Percentiles rank a stretch among this genome's conserved stretches.
phyloP scores from a whole-genome alignment of 92 coral and sea anemone species.

The Bergia puertoricense region DNA sequence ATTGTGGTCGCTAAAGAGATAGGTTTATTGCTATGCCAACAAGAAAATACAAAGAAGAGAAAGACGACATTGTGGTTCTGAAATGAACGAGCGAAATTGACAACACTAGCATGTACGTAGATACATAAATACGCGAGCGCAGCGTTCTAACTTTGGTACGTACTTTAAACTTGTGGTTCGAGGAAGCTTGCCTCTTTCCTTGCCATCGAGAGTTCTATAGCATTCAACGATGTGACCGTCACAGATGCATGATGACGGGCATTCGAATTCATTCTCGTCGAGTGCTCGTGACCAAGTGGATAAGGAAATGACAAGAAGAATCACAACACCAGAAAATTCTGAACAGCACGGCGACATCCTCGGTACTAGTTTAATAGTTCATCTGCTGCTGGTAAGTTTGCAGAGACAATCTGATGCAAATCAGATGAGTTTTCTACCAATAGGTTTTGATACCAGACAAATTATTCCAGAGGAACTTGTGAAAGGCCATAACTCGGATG shows the following conservation, averaged over 20 bases:
- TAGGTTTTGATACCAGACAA: neutral
- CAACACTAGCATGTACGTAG: neutral
- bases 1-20: neutral
- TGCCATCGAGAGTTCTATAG: neutral
- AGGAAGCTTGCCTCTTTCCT: neutral
- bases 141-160: neutral
- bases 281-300: neutral
- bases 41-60: no score
- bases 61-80: neutral
- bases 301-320: neutral
- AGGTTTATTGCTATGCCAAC: neutral
- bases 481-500: neutral
- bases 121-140: neutral
- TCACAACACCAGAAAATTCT: neutral
- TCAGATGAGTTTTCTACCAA: neutral
- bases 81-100: neutral
- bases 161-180: neutral
- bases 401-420: neutral
- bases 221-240: neutral
- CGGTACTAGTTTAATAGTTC: neutral
- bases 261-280: neutral
- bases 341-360: neutral
- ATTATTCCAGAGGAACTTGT: neutral
- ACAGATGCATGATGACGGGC: neutral
- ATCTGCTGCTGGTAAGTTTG: neutral